Conservation (phyloP, 2,888 invertebrate species). For the Bhutanitis thaidina region DNA sequence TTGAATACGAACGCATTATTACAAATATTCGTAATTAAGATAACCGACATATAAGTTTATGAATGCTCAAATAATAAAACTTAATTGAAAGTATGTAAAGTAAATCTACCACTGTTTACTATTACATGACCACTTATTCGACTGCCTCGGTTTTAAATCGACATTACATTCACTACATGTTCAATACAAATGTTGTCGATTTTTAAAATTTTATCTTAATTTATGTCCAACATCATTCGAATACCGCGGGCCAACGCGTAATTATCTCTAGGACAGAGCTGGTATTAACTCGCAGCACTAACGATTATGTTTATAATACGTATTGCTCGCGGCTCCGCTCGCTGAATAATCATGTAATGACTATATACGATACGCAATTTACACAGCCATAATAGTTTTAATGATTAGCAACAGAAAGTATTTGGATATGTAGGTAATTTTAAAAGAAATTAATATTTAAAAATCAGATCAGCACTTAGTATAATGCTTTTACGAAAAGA, state of each 20-base stretch:
- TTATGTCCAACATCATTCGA: neutral
- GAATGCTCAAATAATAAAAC: conserved; percentile 3
- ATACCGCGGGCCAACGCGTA: conserved; percentile 1
- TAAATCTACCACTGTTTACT: conserved; percentile 4
- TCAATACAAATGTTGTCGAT: neutral
- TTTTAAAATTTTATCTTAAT: neutral
- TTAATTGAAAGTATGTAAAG: conserved; percentile 6
- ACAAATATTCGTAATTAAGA: conserved; percentile 11
- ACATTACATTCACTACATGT: neutral
- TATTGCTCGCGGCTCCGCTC: conserved; percentile 14
- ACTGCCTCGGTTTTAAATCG: neutral
- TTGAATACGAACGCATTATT: conserved; percentile 6
- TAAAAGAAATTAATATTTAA: too few species aligned
- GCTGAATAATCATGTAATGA: conserved; percentile 17
- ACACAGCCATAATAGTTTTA: conserved; percentile 1
- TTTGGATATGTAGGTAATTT: too few species aligned
- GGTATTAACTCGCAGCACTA: conserved; percentile 12
- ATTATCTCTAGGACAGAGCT: conserved; percentile 12
- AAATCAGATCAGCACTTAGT: too few species aligned
- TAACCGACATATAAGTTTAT: conserved; percentile 9
- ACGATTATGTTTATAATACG: conserved; percentile 19
- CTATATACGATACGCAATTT: conserved; percentile 5
- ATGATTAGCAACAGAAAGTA: too few species aligned
- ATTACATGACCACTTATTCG: neutral
- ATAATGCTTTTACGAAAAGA: too few species aligned